A percentile compares a stretch with the other conserved stretches of the same genome.
Conservation (phyloP, 2,113 vertebrate genomes). For the Esox niger region DNA sequence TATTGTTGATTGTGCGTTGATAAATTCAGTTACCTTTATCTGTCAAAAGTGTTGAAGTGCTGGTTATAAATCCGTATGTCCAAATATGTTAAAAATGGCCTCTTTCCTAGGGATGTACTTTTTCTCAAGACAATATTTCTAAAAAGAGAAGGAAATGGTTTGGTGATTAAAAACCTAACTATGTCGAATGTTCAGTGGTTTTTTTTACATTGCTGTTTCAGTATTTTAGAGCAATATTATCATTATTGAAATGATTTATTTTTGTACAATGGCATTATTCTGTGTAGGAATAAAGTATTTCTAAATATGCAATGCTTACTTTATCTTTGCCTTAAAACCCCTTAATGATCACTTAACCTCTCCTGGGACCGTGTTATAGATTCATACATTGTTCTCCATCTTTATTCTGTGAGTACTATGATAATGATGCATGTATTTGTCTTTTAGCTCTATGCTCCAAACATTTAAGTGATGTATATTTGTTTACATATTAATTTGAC, state of each 20-base stretch:
- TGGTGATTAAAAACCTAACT: neutral
- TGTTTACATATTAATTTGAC: too few species aligned
- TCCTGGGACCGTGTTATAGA: neutral
- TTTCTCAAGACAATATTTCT: slow-evolving; percentile 19
- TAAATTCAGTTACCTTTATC: too few species aligned
- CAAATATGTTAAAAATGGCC: too few species aligned
- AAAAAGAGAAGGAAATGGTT: neutral
- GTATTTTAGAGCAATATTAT: slow-evolving; percentile 57
- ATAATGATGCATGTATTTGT: too few species aligned
- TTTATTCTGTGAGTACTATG: too few species aligned
- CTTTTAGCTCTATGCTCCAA: too few species aligned
- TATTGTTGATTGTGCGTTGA: too few species aligned
- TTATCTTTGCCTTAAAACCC: neutral
- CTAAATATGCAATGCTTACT: slow-evolving; percentile 23
- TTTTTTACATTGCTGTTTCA: slow-evolving; percentile 51
- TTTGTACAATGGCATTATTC: slow-evolving; percentile 69
- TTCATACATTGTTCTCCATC: neutral
- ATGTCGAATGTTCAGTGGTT: slow-evolving; percentile 20
- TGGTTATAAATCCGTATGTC: too few species aligned
- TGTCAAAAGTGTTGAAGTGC: too few species aligned
- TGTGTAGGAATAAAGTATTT: slow-evolving; percentile 68
- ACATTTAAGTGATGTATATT: too few species aligned
- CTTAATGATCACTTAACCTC: neutral
- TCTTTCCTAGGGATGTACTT: too few species aligned
- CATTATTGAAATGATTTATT: slow-evolving; percentile 63